Percentiles rank a stretch among this genome's conserved stretches.
These are phyloP conservation scores for Urocynchramus pylzowi DNA, from an alignment of 2,113 vertebrate species.

Conservation along the genomic window DNA sequence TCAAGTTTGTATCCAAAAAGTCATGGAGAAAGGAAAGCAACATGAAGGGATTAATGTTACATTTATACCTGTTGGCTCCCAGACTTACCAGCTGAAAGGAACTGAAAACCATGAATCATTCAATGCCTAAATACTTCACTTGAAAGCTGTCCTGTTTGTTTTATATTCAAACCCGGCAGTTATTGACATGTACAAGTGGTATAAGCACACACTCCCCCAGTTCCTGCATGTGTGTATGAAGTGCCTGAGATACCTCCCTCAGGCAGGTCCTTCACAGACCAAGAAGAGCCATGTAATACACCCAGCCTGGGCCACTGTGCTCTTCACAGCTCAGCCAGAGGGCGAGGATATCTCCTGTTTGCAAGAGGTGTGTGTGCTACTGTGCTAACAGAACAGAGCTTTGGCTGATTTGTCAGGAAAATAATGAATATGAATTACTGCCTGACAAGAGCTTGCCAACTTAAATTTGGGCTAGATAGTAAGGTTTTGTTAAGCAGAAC, in stretches of 20 bases:
- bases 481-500: slow-evolving; percentile 7
- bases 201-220: not conserved
- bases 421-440: not conserved
- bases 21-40: not conserved
- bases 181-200: not conserved
- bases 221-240: not conserved
- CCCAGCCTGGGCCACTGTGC: rapidly evolving
- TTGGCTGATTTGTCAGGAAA: not conserved
- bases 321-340: not conserved
- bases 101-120: not conserved
- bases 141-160: not conserved
- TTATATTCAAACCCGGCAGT: not conserved
- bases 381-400: not conserved
- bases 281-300: not conserved
- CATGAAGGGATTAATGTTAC: not conserved
- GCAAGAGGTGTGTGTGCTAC: not conserved
- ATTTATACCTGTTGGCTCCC: not conserved
- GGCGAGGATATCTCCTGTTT: not conserved
- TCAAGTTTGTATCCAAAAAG: not conserved
- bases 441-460: not conserved
- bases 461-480: not conserved
- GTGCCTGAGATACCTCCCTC: not conserved
- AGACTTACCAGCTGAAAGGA: not conserved
- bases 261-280: not conserved
- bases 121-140: not conserved